phyloP scores from a whole-genome alignment of 1,140 invertebrate genomes.

The Ridgeia piscesae region DNA sequence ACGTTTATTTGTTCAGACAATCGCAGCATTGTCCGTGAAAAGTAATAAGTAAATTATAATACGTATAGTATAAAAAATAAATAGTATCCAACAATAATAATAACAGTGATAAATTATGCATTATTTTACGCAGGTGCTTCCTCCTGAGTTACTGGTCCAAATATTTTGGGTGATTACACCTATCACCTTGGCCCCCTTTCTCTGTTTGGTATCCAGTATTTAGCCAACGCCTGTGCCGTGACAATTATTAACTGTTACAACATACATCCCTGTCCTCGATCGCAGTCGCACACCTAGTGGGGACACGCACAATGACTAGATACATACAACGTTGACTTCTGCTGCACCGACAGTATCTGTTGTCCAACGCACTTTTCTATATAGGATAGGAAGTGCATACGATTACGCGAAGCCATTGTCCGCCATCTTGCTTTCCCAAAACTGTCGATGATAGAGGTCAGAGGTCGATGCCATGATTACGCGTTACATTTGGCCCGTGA shows the following conservation, averaged over 20 bases:
- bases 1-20: neutral
- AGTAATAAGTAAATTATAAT: neutral
- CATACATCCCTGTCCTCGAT: neutral
- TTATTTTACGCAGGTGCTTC: no score
- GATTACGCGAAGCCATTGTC: no score
- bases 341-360: neutral
- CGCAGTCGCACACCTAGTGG: neutral
- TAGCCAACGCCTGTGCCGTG: no score
- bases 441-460: no score
- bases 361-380: neutral
- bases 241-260: neutral
- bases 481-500: no score
- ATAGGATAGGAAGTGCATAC: no score
- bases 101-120: no score
- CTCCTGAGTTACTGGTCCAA: neutral
- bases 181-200: no score
- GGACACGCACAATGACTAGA: neutral
- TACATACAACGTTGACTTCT: neutral
- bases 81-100: neutral
- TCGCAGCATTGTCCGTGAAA: neutral
- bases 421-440: no score
- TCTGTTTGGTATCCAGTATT: no score
- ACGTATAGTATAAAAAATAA: neutral
- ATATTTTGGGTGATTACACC: neutral
- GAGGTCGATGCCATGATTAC: no score